phyloP scores from a whole-genome alignment of 2,888 invertebrate genomes.

The Monochamus alternatus region DNA sequence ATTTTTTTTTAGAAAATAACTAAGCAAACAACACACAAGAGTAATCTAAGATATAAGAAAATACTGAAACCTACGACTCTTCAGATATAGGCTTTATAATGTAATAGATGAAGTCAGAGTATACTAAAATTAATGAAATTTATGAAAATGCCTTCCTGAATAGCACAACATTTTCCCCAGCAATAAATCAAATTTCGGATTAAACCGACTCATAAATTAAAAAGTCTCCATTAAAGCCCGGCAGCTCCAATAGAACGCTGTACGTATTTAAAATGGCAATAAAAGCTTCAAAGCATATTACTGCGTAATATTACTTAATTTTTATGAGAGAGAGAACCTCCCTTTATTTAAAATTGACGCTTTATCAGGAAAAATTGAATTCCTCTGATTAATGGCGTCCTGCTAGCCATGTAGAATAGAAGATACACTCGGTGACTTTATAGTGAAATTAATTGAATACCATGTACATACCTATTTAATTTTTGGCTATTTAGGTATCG shows the following conservation, averaged over 20 bases:
- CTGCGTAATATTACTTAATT: neutral
- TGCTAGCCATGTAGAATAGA: neutral
- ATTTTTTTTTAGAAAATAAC: no score
- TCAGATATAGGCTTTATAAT: no score
- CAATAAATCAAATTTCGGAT: neutral
- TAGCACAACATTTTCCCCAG: neutral
- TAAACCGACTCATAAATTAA: slow-evolving; percentile 2
- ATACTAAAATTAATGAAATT: no score
- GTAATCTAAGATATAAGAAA: no score
- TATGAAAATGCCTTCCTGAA: no score
- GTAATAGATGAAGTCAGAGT: no score
- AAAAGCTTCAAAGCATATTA: neutral
- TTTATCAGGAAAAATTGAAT: slow-evolving; percentile 27
- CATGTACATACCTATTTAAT: no score
- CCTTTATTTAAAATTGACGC: slow-evolving; percentile 10
- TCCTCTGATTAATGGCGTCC: slow-evolving; percentile 17
- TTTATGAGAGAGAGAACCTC: slow-evolving; percentile 7
- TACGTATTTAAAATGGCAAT: neutral
- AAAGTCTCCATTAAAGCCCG: neutral
- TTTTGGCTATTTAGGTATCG: no score
- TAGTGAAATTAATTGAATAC: no score
- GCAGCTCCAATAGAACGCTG: neutral
- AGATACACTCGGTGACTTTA: slow-evolving; percentile 7
- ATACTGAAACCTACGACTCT: no score
- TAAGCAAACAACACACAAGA: no score